phyloP scores from a whole-genome alignment of 1,140 invertebrate species.

The Brachystomella parvula region DNA sequence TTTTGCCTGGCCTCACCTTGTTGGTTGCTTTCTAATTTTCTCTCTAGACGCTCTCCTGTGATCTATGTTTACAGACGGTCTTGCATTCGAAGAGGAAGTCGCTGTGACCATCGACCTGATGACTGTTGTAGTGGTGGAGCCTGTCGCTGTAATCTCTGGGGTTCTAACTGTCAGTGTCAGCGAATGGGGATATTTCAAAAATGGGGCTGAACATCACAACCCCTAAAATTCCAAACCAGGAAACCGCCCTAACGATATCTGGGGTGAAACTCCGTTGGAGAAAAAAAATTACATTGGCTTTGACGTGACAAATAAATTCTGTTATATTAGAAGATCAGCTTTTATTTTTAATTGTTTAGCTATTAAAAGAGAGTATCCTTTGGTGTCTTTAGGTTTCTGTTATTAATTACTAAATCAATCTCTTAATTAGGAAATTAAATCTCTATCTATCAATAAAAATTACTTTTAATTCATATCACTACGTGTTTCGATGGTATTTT shows the following conservation, averaged over 20 bases:
- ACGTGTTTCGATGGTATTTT: no score
- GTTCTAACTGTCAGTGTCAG: constrained; percentile 80
- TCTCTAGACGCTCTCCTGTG: constrained; percentile 70
- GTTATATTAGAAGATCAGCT: not conserved
- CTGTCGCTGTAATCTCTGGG: constrained; percentile 84
- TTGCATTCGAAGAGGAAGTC: constrained; percentile 67
- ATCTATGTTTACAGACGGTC: constrained; percentile 78
- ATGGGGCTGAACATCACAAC: constrained; percentile 53
- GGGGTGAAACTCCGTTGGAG: not conserved
- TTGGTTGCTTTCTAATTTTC: constrained; percentile 42
- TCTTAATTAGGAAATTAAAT: not conserved
- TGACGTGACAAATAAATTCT: constrained; percentile 4
- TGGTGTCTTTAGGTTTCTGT: not conserved
- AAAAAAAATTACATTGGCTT: not conserved
- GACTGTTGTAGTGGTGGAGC: constrained; percentile 79
- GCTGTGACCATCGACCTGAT: constrained; percentile 73
- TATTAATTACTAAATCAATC: not conserved
- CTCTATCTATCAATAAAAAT: not conserved
- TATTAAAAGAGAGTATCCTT: not conserved
- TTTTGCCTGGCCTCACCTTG: not conserved
- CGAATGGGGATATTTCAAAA: constrained; percentile 82
- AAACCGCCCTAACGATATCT: not conserved
- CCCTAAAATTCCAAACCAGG: not conserved
- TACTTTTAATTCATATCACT: not conserved
- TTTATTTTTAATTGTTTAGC: not conserved